Conservation (phyloP, 1,140 invertebrate genomes). For the Drosophila azteca region DNA sequence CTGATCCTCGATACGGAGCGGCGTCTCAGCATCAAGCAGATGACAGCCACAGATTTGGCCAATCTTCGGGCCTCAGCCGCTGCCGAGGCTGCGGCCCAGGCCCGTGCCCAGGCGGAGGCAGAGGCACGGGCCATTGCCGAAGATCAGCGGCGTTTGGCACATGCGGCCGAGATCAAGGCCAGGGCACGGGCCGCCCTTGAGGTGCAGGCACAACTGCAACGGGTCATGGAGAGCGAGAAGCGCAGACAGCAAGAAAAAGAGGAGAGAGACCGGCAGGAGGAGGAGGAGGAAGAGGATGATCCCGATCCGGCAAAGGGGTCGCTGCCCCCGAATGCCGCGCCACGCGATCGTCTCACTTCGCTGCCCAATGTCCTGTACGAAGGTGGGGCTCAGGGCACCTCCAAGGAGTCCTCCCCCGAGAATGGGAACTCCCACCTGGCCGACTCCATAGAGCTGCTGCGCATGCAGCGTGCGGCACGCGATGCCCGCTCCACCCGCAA, state of each 20-base stretch:
- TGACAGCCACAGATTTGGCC: slow-evolving; percentile 75
- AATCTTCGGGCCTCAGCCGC: slow-evolving; percentile 66
- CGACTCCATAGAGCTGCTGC: slow-evolving; percentile 70
- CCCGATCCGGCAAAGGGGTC: slow-evolving; percentile 12
- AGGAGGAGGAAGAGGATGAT: slow-evolving; percentile 16
- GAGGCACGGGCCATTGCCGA: slow-evolving; percentile 55
- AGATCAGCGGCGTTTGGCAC: slow-evolving; percentile 43
- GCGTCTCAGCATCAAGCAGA: slow-evolving; percentile 77
- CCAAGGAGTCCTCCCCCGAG: slow-evolving; percentile 45
- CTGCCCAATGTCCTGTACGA: slow-evolving; percentile 55
- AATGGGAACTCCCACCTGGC: slow-evolving; percentile 56
- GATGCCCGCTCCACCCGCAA: slow-evolving; percentile 57
- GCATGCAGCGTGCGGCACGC: slow-evolving; percentile 68
- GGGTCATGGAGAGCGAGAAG: slow-evolving; percentile 44
- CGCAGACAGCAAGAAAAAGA: slow-evolving; percentile 16
- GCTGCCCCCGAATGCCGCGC: slow-evolving; percentile 19
- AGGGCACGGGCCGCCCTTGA: slow-evolving; percentile 53
- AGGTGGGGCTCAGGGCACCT: slow-evolving; percentile 29
- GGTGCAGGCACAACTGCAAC: slow-evolving; percentile 48
- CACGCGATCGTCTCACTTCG: slow-evolving; percentile 46
- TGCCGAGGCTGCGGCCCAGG: slow-evolving; percentile 51
- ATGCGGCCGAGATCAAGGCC: slow-evolving; percentile 46
- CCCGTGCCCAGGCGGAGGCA: slow-evolving; percentile 40
- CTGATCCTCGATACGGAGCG: slow-evolving; percentile 66
- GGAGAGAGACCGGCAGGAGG: not conserved